These are phyloP conservation scores for Equus quagga DNA, from an alignment of 2,113 vertebrate genomes.

Conservation along the genomic window DNA sequence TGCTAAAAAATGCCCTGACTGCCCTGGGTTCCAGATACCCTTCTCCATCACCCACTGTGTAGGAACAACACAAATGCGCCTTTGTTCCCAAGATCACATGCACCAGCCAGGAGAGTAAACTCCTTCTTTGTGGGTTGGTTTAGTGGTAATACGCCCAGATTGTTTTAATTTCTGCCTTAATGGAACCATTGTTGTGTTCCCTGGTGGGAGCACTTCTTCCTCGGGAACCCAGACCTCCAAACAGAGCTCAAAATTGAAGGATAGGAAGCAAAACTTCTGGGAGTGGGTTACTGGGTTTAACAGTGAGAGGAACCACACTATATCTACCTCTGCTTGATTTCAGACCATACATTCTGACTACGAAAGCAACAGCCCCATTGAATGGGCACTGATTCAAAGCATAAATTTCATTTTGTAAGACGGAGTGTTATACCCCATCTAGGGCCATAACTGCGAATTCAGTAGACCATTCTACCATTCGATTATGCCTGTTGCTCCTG, in stretches of 20 bases:
- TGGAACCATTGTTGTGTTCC: background rate
- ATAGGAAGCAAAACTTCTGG: background rate
- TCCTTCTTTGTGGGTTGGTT: background rate
- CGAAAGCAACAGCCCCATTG: background rate
- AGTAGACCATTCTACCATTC: background rate
- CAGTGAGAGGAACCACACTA: background rate
- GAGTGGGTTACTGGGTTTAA: background rate
- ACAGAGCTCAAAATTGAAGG: background rate
- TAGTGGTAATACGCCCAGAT: background rate
- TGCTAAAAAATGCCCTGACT: background rate
- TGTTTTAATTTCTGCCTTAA: background rate
- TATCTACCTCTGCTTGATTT: background rate
- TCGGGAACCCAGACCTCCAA: background rate
- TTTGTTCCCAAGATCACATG: background rate
- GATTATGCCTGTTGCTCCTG: background rate
- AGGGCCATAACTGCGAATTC: background rate
- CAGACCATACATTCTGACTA: background rate
- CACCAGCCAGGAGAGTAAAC: background rate
- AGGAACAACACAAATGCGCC: background rate
- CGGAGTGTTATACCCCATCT: background rate
- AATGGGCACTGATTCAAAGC: background rate
- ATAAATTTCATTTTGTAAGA: background rate
- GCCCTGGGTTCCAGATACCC: background rate
- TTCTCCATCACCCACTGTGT: background rate
- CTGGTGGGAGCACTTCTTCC: background rate